These are phyloP conservation scores for Volucella inanis DNA, from an alignment of 2,888 invertebrate genomes.

Conservation along the genomic window DNA sequence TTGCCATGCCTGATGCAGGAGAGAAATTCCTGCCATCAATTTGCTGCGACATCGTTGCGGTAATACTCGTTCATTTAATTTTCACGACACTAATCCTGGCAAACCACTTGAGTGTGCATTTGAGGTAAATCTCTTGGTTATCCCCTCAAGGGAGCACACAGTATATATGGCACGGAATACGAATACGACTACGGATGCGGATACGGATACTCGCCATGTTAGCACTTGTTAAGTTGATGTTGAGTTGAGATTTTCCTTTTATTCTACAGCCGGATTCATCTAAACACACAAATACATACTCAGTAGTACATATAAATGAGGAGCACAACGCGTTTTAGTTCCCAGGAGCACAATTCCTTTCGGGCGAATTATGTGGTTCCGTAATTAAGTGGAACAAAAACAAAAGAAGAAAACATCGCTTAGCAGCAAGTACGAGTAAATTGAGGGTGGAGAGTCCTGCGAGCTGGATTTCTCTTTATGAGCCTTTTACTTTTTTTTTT, in stretches of 20 bases:
- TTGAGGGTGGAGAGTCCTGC: no score
- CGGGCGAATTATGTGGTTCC: conserved; percentile 57
- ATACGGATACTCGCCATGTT: no score
- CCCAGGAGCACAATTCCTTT: conserved; percentile 28
- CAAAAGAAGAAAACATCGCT: background rate
- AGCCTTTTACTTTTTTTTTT: no score
- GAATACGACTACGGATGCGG: no score
- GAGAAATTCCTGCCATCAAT: background rate
- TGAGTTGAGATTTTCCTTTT: conserved; percentile 34
- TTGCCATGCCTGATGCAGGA: background rate
- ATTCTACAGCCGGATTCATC: conserved; percentile 31
- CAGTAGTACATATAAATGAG: conserved; percentile 6
- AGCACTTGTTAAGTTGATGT: conserved; percentile 49
- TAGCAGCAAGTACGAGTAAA: conserved; percentile 48
- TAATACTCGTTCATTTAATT: conserved; percentile 56
- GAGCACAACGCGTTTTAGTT: background rate
- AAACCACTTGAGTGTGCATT: conserved; percentile 56
- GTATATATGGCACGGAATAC: conserved; percentile 6
- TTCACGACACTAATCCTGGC: conserved; percentile 53
- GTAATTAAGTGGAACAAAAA: conserved; percentile 47
- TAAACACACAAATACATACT: background rate
- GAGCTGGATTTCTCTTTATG: no score
- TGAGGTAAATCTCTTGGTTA: conserved; percentile 38
- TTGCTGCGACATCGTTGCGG: conserved; percentile 41
- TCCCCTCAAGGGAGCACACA: conserved; percentile 35